A percentile compares a stretch with the other conserved stretches of the same genome.
Conservation (phyloP, 92 coral and sea anemone genomes). For the Chrysogorgia sp. region DNA sequence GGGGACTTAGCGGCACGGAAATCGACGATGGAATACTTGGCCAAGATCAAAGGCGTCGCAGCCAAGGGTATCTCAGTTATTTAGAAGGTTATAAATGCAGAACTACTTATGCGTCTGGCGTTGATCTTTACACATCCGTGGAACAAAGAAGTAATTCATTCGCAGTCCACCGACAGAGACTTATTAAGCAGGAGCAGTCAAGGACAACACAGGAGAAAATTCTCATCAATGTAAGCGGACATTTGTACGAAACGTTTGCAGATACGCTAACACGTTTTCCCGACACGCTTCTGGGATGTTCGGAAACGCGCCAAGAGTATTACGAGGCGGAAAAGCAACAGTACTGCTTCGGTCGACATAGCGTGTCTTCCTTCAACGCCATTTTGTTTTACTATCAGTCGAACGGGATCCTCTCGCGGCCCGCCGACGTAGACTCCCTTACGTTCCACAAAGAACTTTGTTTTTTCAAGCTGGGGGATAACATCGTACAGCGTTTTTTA, state of each 20-base stretch:
- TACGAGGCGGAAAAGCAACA: slow-evolving; percentile 75
- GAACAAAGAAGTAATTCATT: too few species aligned
- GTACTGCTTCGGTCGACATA: slow-evolving; percentile 86
- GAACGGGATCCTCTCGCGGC: slow-evolving; percentile 77
- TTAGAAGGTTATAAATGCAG: too few species aligned
- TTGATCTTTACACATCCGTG: too few species aligned
- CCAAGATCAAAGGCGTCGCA: too few species aligned
- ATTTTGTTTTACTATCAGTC: slow-evolving; percentile 90
- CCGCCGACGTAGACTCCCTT: slow-evolving; percentile 72
- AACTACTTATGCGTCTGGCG: too few species aligned
- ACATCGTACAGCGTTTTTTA: slow-evolving; percentile 64
- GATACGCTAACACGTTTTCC: slow-evolving; percentile 88
- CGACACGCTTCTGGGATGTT: slow-evolving; percentile 76
- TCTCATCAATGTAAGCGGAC: slow-evolving; percentile 82
- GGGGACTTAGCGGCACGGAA: too few species aligned
- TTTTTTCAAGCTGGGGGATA: slow-evolving; percentile 78
- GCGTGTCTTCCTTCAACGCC: slow-evolving; percentile 77
- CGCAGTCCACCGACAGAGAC: too few species aligned
- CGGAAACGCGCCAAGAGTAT: slow-evolving; percentile 71
- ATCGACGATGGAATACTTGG: too few species aligned
- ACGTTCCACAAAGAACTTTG: slow-evolving; percentile 79
- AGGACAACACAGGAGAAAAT: slow-evolving; percentile 66
- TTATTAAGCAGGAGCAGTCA: too few species aligned
- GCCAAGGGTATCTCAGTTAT: too few species aligned
- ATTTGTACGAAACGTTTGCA: slow-evolving; percentile 82